Evolutionary conservation across 92 coral and sea anemone species (phyloP).

Genomic region (Actinernus sp.): DNA sequence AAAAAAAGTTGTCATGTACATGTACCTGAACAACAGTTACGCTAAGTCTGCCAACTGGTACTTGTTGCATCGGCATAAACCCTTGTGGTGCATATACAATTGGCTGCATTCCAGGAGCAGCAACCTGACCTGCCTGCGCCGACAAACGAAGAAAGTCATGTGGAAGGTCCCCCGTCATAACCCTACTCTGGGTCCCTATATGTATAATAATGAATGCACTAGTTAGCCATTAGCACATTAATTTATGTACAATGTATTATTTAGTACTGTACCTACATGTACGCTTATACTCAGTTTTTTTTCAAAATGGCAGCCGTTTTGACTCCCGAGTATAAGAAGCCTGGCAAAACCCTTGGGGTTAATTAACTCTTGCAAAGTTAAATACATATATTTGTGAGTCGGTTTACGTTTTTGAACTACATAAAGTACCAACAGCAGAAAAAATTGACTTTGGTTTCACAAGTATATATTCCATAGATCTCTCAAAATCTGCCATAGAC

Average conservation of each 20-base stretch:
- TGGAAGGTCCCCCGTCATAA: slow-evolving; percentile 97
- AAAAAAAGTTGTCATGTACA: background rate
- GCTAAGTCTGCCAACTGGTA: slow-evolving; percentile 69
- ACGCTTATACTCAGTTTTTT: too few relatives aligned
- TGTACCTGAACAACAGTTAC: slow-evolving; percentile 93
- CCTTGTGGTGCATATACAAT: slow-evolving; percentile 46
- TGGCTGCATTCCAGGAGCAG: slow-evolving; percentile 61
- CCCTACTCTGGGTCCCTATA: slow-evolving; percentile 60
- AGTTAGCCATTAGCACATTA: background rate
- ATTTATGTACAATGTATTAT: too few relatives aligned
- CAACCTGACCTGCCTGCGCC: slow-evolving; percentile 20
- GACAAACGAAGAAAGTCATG: slow-evolving; percentile 82
- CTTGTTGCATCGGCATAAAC: slow-evolving; percentile 70
- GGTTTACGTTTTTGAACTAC: too few relatives aligned
- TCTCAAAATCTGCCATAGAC: too few relatives aligned
- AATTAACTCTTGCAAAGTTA: too few relatives aligned
- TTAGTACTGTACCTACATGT: too few relatives aligned
- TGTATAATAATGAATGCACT: background rate
- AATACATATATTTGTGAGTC: too few relatives aligned
- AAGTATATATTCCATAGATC: too few relatives aligned
- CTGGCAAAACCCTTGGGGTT: background rate
- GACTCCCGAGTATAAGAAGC: background rate
- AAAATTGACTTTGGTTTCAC: too few relatives aligned
- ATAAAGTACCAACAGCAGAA: too few relatives aligned
- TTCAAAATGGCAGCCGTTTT: slow-evolving; percentile 24